These are phyloP conservation scores for Caerostris darwini DNA, from an alignment of 1,140 invertebrate genomes.

Conservation along the genomic window DNA sequence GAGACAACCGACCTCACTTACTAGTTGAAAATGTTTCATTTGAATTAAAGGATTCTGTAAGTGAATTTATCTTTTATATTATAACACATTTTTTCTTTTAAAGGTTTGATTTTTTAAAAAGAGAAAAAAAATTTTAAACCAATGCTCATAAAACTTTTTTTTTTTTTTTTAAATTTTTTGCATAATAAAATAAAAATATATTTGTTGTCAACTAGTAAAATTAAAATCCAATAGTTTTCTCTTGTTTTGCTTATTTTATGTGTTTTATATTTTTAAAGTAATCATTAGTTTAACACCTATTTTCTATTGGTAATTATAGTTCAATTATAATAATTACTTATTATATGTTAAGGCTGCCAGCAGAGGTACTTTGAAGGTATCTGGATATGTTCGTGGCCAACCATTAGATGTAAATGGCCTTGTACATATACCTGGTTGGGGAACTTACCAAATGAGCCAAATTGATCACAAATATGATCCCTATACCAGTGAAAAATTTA, in stretches of 20 bases:
- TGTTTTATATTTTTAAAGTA: background rate
- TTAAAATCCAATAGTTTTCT: background rate
- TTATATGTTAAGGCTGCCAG: conserved; percentile 79
- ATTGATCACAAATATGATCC: conserved; percentile 85
- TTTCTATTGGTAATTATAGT: conserved; percentile 50
- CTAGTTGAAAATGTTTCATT: conserved; percentile 90
- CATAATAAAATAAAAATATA: too few relatives aligned
- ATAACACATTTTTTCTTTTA: background rate
- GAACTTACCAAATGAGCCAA: conserved; percentile 94
- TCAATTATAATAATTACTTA: too few relatives aligned
- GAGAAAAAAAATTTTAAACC: background rate
- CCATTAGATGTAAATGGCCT: conserved; percentile 92
- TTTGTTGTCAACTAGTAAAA: too few relatives aligned
- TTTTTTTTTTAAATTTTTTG: background rate
- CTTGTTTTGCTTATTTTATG: too few relatives aligned
- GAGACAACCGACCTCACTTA: conserved; percentile 90
- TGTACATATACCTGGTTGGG: conserved; percentile 94
- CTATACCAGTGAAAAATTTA: background rate
- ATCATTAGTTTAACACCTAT: background rate
- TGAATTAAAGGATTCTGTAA: conserved; percentile 81
- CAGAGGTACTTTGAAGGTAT: conserved; percentile 89
- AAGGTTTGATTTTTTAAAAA: background rate
- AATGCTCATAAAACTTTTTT: background rate
- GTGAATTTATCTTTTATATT: background rate
- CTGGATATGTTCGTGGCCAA: conserved; percentile 89